A percentile compares a stretch with the other conserved stretches of the same genome.
Evolutionary conservation across 1,140 invertebrate species (phyloP).

Genomic region (Diabrotica undecimpunctata): DNA sequence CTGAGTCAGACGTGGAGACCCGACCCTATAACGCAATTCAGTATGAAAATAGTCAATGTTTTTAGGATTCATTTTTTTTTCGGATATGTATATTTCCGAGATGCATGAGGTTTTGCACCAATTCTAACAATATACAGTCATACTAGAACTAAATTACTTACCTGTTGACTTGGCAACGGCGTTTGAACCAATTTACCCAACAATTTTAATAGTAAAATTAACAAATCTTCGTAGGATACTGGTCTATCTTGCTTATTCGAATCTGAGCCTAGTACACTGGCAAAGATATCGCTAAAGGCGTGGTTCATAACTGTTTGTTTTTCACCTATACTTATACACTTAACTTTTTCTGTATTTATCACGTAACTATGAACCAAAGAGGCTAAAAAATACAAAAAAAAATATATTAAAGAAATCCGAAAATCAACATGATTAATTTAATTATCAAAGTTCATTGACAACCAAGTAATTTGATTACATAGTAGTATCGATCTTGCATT

Average conservation of each 20-base stretch:
- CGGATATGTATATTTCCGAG: too few relatives aligned
- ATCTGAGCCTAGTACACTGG: conserved; percentile 62
- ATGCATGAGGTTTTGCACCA: too few relatives aligned
- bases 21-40: too few relatives aligned
- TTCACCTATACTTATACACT: conserved; percentile 48
- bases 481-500: too few relatives aligned
- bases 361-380: conserved; percentile 59
- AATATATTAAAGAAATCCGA: conserved; percentile 25
- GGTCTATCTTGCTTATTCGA: conserved; percentile 54
- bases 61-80: too few relatives aligned
- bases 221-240: conserved; percentile 63
- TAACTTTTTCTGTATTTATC: conserved; percentile 56
- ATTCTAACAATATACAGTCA: too few relatives aligned
- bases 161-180: conserved; percentile 50
- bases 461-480: too few relatives aligned
- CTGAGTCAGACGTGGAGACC: too few relatives aligned
- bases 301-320: conserved; percentile 42
- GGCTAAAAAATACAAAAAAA: conserved; percentile 40
- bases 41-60: too few relatives aligned
- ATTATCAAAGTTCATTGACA: too few relatives aligned
- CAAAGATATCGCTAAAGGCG: conserved; percentile 64
- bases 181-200: conserved; percentile 66
- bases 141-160: conserved; percentile 15
- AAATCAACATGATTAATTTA: neutral
- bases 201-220: conserved; percentile 65